Evolutionary conservation across 2,797 vertebrate genomes (phyloP), one percentile per base, ranked within the genome.

Genomic region (Siniperca undulata): DNA sequence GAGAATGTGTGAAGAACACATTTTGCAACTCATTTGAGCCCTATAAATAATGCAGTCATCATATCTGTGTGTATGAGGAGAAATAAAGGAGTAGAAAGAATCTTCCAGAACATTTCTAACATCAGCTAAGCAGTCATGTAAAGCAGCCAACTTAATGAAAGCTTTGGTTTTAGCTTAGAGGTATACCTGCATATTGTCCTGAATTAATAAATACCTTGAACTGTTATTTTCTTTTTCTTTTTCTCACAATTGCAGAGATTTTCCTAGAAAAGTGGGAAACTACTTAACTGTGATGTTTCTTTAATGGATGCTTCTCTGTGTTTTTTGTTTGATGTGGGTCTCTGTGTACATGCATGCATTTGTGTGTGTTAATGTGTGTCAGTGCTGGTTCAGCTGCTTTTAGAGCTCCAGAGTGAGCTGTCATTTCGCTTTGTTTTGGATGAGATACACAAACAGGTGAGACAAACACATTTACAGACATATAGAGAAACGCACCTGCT

Each of bases 301-400:
- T 78, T 52, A 74, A 77, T 79, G 12, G 71, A 81, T 50, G 42
- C 44, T 12, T 68, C 13, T 60, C 14, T 80, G 27, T 72, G 22
- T 27, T 52, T 52, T 36, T 36, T 48, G 16, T 75, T n/a, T 65
- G 22, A 16, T 74, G 40, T 64, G 38, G 14, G 46, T 79, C 16
- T 85, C n/a, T 74, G 59, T 56, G 34, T 78, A 30, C 74, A 58
- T 69, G 27, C 53, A 34, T 80, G 46, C 17, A 12, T 83, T 34
- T 53, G 52, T 78, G 20, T 88, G 64, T 86, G 30, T 83, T 30
- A 68, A 4, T 65, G 24, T 62, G 9, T 42, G 8, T 86, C 93
- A 99, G 98, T 98, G 84, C 95, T 99, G 80, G 93, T 97, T 88
- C 95, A 95, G 90, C 93, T 99, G 84, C 89, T 96, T 7, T 74